phyloP scores from a whole-genome alignment of 2,113 vertebrate species.

The Elachura formosa region DNA sequence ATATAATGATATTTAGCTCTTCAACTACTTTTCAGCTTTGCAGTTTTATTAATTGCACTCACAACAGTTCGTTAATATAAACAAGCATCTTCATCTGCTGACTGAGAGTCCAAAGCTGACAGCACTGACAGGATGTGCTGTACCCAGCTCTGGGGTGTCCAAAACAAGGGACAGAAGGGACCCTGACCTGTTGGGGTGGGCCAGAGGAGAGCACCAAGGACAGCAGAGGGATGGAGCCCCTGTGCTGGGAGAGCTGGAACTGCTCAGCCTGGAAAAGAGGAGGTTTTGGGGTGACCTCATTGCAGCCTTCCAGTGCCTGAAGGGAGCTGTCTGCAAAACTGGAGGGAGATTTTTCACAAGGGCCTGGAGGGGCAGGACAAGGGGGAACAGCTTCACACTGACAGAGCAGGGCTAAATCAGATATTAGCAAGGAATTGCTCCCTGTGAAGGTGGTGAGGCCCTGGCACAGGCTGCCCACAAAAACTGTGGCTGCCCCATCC shows the following conservation, averaged over 20 bases:
- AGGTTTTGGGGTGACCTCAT: not conserved
- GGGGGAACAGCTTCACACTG: no score
- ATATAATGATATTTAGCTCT: conserved; percentile 18
- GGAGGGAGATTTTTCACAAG: not conserved
- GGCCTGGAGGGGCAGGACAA: not conserved
- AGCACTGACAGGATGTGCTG: not conserved
- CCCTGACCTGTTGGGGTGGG: not conserved
- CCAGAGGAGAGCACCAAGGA: no score
- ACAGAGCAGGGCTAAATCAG: no score
- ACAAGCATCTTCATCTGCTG: not conserved
- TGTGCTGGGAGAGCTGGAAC: not conserved
- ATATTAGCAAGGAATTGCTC: no score
- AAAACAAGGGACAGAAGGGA: not conserved
- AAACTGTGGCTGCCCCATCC: not conserved
- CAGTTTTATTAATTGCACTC: conserved; percentile 35
- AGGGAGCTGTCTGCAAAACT: not conserved
- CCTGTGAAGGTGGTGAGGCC: not conserved
- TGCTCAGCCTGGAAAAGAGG: not conserved
- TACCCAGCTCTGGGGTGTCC: not conserved
- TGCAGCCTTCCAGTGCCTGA: not conserved
- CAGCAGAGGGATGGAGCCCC: not conserved
- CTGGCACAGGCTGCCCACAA: not conserved
- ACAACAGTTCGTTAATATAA: not conserved
- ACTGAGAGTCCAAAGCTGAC: not conserved
- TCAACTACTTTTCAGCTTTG: not conserved